Evolutionary conservation across 2,113 vertebrate genomes (phyloP).

Genomic region (Fregata magnificens): DNA sequence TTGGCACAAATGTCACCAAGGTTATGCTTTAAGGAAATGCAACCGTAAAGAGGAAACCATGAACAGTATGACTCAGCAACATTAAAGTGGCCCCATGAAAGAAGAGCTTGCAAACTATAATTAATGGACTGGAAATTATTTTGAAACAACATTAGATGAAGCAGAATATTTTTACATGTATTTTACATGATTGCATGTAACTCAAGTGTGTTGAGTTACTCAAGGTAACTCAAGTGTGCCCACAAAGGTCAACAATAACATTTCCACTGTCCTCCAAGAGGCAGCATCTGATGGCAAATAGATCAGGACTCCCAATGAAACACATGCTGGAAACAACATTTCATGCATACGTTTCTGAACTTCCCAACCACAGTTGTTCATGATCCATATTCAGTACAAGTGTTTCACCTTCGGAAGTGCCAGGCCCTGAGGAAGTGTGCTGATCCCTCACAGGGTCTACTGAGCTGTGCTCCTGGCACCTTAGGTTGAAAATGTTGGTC

Average conservation of each 20-base stretch:
- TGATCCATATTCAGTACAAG: not conserved
- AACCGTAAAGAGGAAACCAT: not conserved
- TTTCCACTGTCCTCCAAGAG: not conserved
- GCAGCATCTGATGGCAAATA: not conserved
- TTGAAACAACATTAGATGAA: not conserved
- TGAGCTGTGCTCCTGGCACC: not conserved
- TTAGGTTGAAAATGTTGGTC: not conserved
- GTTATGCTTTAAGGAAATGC: not conserved
- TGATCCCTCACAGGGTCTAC: not conserved
- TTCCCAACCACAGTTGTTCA: not conserved
- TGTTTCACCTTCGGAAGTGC: accelerated
- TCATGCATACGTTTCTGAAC: not conserved
- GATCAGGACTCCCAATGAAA: not conserved
- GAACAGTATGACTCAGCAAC: not conserved
- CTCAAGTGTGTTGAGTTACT: not conserved
- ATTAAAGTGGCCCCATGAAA: not conserved
- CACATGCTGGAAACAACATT: not conserved
- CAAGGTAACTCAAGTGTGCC: not conserved
- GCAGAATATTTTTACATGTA: not conserved
- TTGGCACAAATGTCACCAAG: not conserved
- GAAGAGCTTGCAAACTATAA: not conserved
- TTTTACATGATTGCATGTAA: not conserved
- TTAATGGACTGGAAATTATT: conserved; percentile 23
- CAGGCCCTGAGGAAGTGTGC: not conserved
- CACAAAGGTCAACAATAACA: not conserved